Evolutionary conservation across 2,113 vertebrate genomes (phyloP), one percentile per base, ranked within the genome.

Genomic region (Heteronetta atricapilla): DNA sequence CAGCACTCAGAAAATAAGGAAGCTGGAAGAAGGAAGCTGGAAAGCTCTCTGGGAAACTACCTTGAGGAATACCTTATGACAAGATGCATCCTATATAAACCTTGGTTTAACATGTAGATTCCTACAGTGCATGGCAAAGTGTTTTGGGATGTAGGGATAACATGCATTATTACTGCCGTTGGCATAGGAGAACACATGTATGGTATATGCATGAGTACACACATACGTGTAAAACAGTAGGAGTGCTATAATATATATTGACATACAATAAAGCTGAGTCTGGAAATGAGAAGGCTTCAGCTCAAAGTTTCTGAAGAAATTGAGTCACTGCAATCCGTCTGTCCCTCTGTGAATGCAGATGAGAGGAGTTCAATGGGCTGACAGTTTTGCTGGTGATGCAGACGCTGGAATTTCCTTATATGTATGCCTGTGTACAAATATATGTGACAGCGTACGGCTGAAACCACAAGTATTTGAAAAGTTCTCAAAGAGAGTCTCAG

Each of bases 401-500:
- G 19, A 38, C 63, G 64, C 62, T 67, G 15, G 40, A 52, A 75
- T 97, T 95, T 69, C 63, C 26, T 83, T 90, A n/a, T 69, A 31
- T 25, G 8, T 15, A 3, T 42, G 5, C 18, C 3, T 26, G 17
- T 25, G 33, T 28, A 4, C 10, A 60, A 11, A 31, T 3, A 15
- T 11, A 10, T 17, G 14, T 20, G 3, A 26, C 6, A 44, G 3
- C 18, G 2, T 33, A 46, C 44, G 82, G 80, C 48, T 92, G 95
- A 96, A 93, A 91, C 76, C 67, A 82, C 84, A 96, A 91, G 62
- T 75, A 93, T 96, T 95, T 96, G 56, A 81, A 97, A 91, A 55
- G 33, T 73, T 93, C 64, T 93, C 46, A 68, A 96, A 90, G 40
- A 58, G 80, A 79, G 72, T 89, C 81, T 93, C 87, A 95, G 94